Percentiles rank a stretch among this genome's conserved stretches.
Conservation (phyloP, 2,113 vertebrate species). For the Limanda limanda region DNA sequence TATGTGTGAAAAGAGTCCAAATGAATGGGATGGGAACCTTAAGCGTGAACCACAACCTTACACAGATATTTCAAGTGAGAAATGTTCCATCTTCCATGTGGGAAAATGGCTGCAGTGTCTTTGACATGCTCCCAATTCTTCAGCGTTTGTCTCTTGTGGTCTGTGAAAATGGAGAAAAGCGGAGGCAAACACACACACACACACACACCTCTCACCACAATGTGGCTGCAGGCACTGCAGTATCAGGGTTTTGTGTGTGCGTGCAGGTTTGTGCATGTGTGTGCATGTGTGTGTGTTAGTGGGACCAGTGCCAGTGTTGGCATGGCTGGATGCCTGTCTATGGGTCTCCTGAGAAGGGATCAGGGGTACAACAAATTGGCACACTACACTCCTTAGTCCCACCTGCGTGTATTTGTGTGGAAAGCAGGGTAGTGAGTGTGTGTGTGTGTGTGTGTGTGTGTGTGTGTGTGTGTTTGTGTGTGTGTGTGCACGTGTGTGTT, state of each 20-base stretch:
- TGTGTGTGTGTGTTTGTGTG: conserved; percentile 50
- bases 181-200: conserved; percentile 42
- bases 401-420: conserved; percentile 64
- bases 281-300: conserved; percentile 52
- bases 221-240: conserved; percentile 57
- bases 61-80: conserved; percentile 32
- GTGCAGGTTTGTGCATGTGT: conserved; percentile 44
- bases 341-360: conserved; percentile 75
- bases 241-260: conserved; percentile 40
- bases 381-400: conserved; percentile 67
- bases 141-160: conserved; percentile 62
- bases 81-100: conserved; percentile 41
- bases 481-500: conserved; percentile 39
- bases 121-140: conserved; percentile 60
- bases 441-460: conserved; percentile 36
- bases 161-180: conserved; percentile 58
- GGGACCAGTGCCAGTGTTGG: conserved; percentile 75
- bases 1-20: conserved; percentile 17
- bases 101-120: conserved; percentile 38
- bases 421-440: conserved; percentile 37
- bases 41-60: conserved; percentile 37
- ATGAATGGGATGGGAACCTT: conserved; percentile 7
- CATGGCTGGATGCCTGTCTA: conserved; percentile 73
- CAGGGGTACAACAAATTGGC: conserved; percentile 78
- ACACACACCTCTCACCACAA: conserved; percentile 21